These are phyloP conservation scores for Gobiocypris rarus DNA, from an alignment of 2,113 vertebrate genomes.

Conservation along the genomic window DNA sequence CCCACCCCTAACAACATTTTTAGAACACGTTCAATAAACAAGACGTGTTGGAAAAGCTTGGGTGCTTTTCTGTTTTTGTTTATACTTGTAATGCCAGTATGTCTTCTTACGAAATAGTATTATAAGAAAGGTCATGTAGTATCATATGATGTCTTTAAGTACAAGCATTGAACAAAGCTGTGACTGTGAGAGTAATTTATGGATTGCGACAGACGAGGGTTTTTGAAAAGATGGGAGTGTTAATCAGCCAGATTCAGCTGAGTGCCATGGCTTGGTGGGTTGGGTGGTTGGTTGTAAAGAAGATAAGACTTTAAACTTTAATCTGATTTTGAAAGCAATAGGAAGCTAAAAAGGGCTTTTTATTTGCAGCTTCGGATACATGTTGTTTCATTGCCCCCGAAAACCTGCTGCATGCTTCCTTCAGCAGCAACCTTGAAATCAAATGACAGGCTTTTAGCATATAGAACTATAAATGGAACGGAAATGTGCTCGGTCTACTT, in stretches of 20 bases:
- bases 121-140: background rate
- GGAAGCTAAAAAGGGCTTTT: background rate
- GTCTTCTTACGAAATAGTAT: background rate
- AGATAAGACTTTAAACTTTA: background rate
- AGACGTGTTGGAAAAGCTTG: background rate
- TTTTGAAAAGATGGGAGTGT: background rate
- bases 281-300: background rate
- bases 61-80: background rate
- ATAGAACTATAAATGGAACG: background rate
- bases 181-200: background rate
- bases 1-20: background rate
- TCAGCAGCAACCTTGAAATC: background rate
- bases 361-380: background rate
- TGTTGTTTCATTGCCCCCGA: background rate
- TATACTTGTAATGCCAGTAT: background rate
- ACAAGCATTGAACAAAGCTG: background rate
- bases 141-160: background rate
- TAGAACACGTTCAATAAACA: background rate
- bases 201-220: background rate
- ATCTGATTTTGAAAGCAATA: background rate
- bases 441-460: too few species aligned
- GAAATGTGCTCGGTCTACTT: background rate
- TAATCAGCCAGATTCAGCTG: background rate
- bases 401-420: background rate
- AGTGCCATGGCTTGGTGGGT: background rate